Evolutionary conservation across 2,888 invertebrate species (phyloP), one percentile per base, ranked within the genome.

Genomic region (Drosophila limbata): DNA sequence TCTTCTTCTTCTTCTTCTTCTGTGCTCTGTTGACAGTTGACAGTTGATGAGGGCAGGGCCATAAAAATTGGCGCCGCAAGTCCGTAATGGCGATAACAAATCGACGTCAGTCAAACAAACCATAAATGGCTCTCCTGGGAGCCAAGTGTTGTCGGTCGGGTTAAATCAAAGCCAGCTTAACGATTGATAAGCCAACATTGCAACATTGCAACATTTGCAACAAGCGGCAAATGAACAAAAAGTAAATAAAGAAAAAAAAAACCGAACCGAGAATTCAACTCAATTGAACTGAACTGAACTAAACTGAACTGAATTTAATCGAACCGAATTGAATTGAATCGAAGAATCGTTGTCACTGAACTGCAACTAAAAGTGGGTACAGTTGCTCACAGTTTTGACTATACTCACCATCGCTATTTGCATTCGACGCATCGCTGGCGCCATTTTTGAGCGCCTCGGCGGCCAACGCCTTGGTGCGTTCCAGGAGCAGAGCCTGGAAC

Each of bases 401-500:
- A 66, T 69, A 85, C 88, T 88, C 65, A 86, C 85, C 85, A 71
- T 86, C 88, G 62, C 64, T 77, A 31, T 40, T 89, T 86, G 93
- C 72, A 60, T 62, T 67, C 15, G 37, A 40, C 13, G 51, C 64
- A 19, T 80, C 84, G 51, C 51, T 72, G 64, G 74, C 82, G 92
- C 84, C 84, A 44, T 84, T 84, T 77, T 94, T 94, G 47, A 94
- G 92, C 47, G 93, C 93, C 89, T 94, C 94, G 19, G 93, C 90
- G 92, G 92, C 92, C 68, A 96, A 92, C 39, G 94, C 94, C 91
- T 96, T 96, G 88, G 96, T 95, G 90, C 96, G 95, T 92, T 97
- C 97, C 92, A 97, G 93, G 55, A 97, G 93, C 80, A 96, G 93
- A 84, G 95, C 94, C 92, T 97, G 97, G 84, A 97, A 93, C 73